Evolutionary conservation across 2,797 vertebrate species (phyloP), one percentile per base, ranked within the genome.

Genomic region (Chaetodon trifasciatus): DNA sequence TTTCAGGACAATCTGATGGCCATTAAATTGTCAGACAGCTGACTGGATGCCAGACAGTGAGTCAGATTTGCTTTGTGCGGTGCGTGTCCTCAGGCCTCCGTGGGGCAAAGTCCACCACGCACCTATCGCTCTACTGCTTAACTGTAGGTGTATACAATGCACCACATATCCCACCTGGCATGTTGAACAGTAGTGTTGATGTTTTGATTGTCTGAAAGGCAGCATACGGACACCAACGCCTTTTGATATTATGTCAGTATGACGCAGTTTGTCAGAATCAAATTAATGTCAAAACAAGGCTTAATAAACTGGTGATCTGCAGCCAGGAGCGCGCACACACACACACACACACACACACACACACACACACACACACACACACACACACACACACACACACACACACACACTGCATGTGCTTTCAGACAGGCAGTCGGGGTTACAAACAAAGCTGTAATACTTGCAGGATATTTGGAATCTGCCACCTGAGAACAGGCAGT

Each of bases 11-110:
- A 66, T 74, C 71, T 42, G 53, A 80, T 62, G 56, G 62, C 63
- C 81, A 71, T 87, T 79, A 74, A 86, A 86, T 77, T 53, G 61
- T 11, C 78, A 79, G 58, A 81, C 62, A 64, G 49, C 64, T 60
- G 75, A 64, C 10, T 21, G 64, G 55, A 52, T 73, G 87, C 81
- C 84, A 89, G 60, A 65, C 52, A 62, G 65, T 1, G 9, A 21
- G 16, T 83, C 58, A 39, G 61, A 55, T 62, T 55, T 40, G 8
- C 23, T 62, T 75, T 66, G 40, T 52, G 4, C 17, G 3, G 1
- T 39, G 23, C 35, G 13, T 70, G 60, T 75, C 9, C 76, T 42
- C 6, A 23, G 35, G 11, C 37, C 23, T 71, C 50, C 6, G 0
- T 71, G 28, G 23, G 42, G 35, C 5, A 17, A 46, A 35, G 15